Evolutionary conservation across 2,797 vertebrate species (phyloP).

Genomic region (Phyllotis vaccarum): DNA sequence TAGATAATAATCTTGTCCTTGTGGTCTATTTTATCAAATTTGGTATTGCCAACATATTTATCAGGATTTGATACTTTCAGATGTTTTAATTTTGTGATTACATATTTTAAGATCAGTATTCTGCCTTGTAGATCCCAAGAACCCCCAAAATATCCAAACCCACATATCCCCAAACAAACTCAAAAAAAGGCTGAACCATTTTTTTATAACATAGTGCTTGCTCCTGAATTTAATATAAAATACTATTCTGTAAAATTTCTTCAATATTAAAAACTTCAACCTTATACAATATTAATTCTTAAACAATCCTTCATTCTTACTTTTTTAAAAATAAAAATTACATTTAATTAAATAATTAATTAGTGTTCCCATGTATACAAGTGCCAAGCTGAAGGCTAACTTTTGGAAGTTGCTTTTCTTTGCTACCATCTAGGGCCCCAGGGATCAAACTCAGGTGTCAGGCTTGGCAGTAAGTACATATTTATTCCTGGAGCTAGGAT

Average conservation of each 20-base stretch:
- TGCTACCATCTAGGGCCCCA: neutral
- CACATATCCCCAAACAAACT: neutral
- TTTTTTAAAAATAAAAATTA: neutral
- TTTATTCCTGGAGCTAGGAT: too few relatives aligned
- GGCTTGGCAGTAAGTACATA: neutral
- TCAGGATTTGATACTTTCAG: constrained; percentile 46
- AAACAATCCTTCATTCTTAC: neutral
- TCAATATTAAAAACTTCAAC: constrained; percentile 27
- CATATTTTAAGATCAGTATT: constrained; percentile 24
- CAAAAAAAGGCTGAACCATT: neutral
- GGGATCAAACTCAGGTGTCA: neutral
- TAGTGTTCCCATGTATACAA: neutral
- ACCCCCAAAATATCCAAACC: neutral
- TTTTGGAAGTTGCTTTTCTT: neutral
- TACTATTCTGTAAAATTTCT: constrained; percentile 32
- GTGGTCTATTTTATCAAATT: neutral
- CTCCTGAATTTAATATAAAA: neutral
- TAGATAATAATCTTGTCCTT: neutral
- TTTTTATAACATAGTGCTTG: neutral
- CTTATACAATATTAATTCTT: constrained; percentile 26
- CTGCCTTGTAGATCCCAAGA: neutral
- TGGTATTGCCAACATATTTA: neutral
- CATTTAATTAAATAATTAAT: neutral
- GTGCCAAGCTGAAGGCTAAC: neutral
- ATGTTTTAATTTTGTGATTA: neutral